phyloP scores from a whole-genome alignment of 2,113 vertebrate genomes.

The Pachypanchax playfairii region DNA sequence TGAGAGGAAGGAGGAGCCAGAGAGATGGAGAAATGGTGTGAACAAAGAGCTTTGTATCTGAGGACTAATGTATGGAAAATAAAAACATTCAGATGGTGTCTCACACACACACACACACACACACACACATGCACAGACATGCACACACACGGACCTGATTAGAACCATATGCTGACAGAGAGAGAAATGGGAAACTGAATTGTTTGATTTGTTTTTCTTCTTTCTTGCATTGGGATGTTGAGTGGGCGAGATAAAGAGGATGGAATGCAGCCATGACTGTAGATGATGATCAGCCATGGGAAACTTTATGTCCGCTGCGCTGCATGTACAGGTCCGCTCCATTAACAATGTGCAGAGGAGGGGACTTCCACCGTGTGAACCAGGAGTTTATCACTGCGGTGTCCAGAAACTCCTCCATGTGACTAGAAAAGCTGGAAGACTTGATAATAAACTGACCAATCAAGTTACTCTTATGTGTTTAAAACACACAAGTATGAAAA shows the following conservation, averaged over 20 bases:
- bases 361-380: slow-evolving; percentile 56
- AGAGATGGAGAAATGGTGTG: slow-evolving; percentile 61
- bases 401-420: slow-evolving; percentile 9
- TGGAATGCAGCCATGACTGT: slow-evolving; percentile 61
- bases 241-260: slow-evolving; percentile 45
- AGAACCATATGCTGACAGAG: slow-evolving; percentile 87
- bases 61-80: slow-evolving; percentile 86
- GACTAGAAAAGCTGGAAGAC: slow-evolving; percentile 8
- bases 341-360: slow-evolving; percentile 42
- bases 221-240: slow-evolving; percentile 52
- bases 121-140: no score
- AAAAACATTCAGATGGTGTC: slow-evolving; percentile 82
- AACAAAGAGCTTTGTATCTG: slow-evolving; percentile 90
- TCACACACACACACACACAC: slow-evolving; percentile 35
- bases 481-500: not conserved
- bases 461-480: not conserved
- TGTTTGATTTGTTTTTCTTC: slow-evolving; percentile 78
- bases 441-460: not conserved
- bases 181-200: slow-evolving; percentile 83
- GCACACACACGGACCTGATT: slow-evolving; percentile 77
- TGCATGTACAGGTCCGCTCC: slow-evolving; percentile 54
- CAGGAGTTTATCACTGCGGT: slow-evolving; percentile 11
- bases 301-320: slow-evolving; percentile 54
- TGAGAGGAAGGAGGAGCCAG: slow-evolving; percentile 61
- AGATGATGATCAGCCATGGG: slow-evolving; percentile 74